These are phyloP conservation scores for Monodelphis domestica DNA, from an alignment of 2,797 vertebrate genomes.

Conservation along the genomic window DNA sequence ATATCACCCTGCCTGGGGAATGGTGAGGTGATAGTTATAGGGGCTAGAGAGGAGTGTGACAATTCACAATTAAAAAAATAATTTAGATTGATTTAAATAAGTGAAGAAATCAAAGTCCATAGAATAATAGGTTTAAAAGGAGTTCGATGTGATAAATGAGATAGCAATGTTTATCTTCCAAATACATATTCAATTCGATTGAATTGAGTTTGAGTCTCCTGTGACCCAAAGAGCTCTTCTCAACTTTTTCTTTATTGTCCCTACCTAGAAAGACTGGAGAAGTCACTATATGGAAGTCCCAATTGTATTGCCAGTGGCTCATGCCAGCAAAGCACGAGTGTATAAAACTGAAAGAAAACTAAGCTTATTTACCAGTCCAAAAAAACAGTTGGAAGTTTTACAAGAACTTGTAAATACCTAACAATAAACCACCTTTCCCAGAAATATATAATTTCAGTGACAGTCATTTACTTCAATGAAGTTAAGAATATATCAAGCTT, in stretches of 20 bases:
- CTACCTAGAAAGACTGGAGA: not conserved
- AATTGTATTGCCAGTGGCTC: not conserved
- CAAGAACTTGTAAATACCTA: not conserved
- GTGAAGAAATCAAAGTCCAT: conserved; percentile 29
- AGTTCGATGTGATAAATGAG: conserved; percentile 34
- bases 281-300: not conserved
- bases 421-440: not conserved
- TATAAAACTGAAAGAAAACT: not conserved
- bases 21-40: not conserved
- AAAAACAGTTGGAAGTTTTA: not conserved
- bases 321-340: not conserved
- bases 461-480: not conserved
- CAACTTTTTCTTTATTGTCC: not conserved
- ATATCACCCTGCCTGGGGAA: not conserved
- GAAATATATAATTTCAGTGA: not conserved
- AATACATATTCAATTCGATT: not conserved
- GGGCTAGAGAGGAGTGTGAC: not conserved
- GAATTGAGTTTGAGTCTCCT: not conserved
- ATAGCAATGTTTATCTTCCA: not conserved
- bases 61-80: conserved; percentile 15
- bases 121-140: not conserved
- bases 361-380: not conserved
- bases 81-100: not conserved
- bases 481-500: not conserved
- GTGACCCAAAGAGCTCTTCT: not conserved